Conservation (phyloP, 2,113 vertebrate genomes). For the Erpornis zantholeuca region DNA sequence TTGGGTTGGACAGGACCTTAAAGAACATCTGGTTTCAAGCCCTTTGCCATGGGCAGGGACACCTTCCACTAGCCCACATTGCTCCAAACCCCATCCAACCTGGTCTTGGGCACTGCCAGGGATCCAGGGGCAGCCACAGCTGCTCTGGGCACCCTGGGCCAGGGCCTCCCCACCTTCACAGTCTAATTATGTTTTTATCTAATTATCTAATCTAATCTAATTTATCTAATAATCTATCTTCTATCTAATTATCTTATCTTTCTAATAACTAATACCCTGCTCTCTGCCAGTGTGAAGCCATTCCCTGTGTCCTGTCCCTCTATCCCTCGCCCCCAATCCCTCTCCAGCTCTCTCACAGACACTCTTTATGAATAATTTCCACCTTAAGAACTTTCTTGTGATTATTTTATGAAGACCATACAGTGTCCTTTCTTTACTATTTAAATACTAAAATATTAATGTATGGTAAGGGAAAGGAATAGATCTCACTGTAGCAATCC, state of each 20-base stretch:
- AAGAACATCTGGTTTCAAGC: too few relatives aligned
- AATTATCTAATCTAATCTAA: too few relatives aligned
- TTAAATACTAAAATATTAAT: neutral
- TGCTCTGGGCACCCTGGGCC: rapidly evolving
- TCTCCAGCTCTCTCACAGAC: neutral
- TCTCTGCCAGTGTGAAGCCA: neutral
- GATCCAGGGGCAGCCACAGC: neutral
- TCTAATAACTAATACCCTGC: too few relatives aligned
- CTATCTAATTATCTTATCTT: too few relatives aligned
- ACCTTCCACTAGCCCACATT: rapidly evolving
- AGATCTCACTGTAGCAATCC: neutral
- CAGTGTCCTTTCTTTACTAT: neutral
- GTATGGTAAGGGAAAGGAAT: neutral
- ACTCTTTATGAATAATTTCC: neutral
- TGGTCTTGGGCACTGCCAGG: neutral
- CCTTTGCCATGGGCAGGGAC: neutral
- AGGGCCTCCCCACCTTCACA: rapidly evolving
- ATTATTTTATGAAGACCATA: neutral
- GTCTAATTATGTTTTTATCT: too few relatives aligned
- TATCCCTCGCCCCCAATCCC: neutral
- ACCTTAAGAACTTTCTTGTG: neutral
- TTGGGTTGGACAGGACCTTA: neutral
- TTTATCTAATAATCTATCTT: too few relatives aligned
- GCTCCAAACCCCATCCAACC: rapidly evolving
- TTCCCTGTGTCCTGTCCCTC: neutral